phyloP scores from a whole-genome alignment of 2,797 vertebrate genomes.

The Crocodylus rhombifer region DNA sequence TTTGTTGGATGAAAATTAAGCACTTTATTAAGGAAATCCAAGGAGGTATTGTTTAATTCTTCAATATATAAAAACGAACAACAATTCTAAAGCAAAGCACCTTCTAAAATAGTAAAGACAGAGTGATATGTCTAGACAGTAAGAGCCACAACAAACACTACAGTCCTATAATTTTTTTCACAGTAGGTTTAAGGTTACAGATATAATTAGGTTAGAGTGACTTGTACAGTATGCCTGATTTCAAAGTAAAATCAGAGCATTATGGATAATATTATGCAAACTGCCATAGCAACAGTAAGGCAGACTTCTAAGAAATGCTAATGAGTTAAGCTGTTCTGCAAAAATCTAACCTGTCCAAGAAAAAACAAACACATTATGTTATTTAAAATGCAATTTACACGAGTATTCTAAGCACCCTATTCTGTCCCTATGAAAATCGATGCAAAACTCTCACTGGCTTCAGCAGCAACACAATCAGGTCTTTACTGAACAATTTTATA shows the following conservation, averaged over 20 bases:
- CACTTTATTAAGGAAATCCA: background rate
- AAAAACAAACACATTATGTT: constrained; percentile 28
- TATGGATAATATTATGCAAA: constrained; percentile 68
- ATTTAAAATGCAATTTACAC: constrained; percentile 11
- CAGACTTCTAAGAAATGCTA: constrained; percentile 69
- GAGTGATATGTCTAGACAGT: rapidly evolving
- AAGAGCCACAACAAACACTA: constrained; percentile 2
- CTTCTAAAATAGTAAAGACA: background rate
- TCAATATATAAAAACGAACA: rapidly evolving
- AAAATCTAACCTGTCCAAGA: constrained; percentile 46
- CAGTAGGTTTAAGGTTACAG: constrained; percentile 29
- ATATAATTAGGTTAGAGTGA: constrained; percentile 60
- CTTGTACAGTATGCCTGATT: constrained; percentile 61
- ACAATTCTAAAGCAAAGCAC: background rate
- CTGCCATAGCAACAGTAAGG: constrained; percentile 63
- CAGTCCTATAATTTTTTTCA: background rate
- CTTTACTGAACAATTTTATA: background rate
- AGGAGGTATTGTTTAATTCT: background rate
- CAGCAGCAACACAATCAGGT: background rate
- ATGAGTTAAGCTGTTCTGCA: constrained; percentile 67
- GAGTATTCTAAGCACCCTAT: background rate
- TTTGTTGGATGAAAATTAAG: background rate
- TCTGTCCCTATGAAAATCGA: background rate
- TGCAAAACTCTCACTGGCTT: background rate
- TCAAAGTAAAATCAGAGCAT: constrained; percentile 72